Base-by-base conservation (phyloP, 2,888 invertebrate species). In the Tineola bisselliella region DNA sequence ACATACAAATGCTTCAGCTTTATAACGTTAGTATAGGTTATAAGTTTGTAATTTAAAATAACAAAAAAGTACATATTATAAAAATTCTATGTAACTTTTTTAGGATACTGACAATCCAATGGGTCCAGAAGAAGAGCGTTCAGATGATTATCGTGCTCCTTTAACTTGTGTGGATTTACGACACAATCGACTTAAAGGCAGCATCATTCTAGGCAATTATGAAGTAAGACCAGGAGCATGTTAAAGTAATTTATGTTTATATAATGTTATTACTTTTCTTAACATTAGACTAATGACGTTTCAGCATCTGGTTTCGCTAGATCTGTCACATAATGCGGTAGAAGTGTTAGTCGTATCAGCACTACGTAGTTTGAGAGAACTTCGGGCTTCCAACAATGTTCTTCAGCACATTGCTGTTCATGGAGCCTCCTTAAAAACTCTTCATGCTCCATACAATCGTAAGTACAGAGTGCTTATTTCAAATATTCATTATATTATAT, bases 371-470 rank as follows among this genome's bases (percentile, higher is more conserved):
- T 83, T 95, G 59, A 91, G 94, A 69, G 91, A 91, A 65, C 82
- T 95, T 38, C 91, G 93, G 67, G 95, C 94, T 69, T 92, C 92
- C 25, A 89, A 92, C 74, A 95, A 95, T 77, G 84, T 90, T 63
- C 84, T 95, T 61, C 91, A 91, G 65, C 92, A 94, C 69, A 82
- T 95, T 43, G 91, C 92, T 2, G 78, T 95, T n/a, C 93, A 94
- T 72, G 95, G 94, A 8, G 91, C 90, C 66, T 90, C 91, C 66
- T 79, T 95, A 60, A 88, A 90, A n/a, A 92, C 92, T 0, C 84
- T 95, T 60, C 91, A 91, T 57, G 94, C 94, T n/a, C 93, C 93
- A 69, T 91, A 93, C 71, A 95, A 95, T 71, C 90, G 94, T 94
- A 83, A 90, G 81, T 72, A 44, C 18, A 12, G 10, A 38, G 38